Base-by-base conservation (phyloP, 2,888 invertebrate species). In the Holacanthella duospinosa region DNA sequence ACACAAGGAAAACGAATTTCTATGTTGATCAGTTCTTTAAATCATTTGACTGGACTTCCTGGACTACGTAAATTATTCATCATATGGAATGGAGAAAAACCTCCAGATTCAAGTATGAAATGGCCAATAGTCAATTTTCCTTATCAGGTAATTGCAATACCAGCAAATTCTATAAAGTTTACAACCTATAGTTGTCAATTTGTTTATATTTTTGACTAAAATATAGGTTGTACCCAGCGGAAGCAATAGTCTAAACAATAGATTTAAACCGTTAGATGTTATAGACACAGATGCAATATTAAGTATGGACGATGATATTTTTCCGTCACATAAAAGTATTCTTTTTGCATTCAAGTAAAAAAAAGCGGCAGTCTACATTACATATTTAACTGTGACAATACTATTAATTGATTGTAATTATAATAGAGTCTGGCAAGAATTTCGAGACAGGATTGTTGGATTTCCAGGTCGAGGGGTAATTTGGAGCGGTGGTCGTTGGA, bases 241-340 rank as follows among this genome's bases (percentile, higher is more conserved):
- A 1, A 84, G 88, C 66, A 99, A 99, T 80, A 96, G 96, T 44
- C 83, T 99, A 66, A 99, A 99, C 80, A 99, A 99, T 80, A 85
- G 99, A 61, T 99, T 99, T 79, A 80, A 97, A 73, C 99, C 99
- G 0, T 92, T 92, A 76, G 89, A 93, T 76, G 86, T 88, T 26
- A 91, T 99, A 65, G 91, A 96, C 77, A 99, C 99, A 0, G 99
- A 99, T 79, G 97, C 97, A 0, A 86, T 99, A 62, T 82, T 99
- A 3, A 95, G 95, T 0, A 87, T 99, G 1, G 99, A 99, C 75
- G 99, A 99, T 76, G 99, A 99, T 78, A 95, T 96, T 16, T 95
- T 96, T 79, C 80, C 99, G 9, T 81, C 96, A 25, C 97, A 97
- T 75, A 97, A 99, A 76, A 99, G 99, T 78, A 97, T 99, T 71